Evolutionary conservation across 1,140 invertebrate species (phyloP).

Genomic region (Pygmarrhopalites habei): DNA sequence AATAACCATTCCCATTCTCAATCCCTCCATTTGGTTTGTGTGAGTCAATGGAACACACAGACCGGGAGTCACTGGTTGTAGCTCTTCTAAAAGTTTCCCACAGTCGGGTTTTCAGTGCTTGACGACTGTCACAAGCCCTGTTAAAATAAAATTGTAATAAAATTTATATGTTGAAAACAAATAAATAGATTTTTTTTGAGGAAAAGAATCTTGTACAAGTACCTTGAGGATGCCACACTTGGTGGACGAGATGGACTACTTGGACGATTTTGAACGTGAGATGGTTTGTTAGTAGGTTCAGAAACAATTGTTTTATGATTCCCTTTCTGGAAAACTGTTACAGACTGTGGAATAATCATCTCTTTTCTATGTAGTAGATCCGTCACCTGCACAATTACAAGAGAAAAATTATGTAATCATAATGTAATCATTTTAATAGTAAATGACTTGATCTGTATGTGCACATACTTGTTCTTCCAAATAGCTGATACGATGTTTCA

Average conservation of each 20-base stretch:
- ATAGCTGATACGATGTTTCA: conserved; percentile 79
- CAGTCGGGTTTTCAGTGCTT: conserved; percentile 34
- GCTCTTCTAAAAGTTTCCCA: conserved; percentile 40
- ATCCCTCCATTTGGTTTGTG: conserved; percentile 5
- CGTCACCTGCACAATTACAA: conserved; percentile 29
- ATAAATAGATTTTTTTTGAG: conserved; percentile 1
- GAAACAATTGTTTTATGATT: conserved; percentile 37
- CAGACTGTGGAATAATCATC: conserved; percentile 16
- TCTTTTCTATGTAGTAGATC: conserved; percentile 37
- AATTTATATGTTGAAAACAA: conserved; percentile 1
- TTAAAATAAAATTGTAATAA: conserved; percentile 12
- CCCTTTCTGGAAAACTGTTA: conserved; percentile 40
- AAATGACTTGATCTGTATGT: neutral
- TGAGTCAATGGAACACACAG: conserved; percentile 38
- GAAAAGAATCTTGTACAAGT: neutral
- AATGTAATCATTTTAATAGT: neutral
- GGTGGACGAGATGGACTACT: conserved; percentile 26
- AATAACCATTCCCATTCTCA: conserved; percentile 32
- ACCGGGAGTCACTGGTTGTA: conserved; percentile 35
- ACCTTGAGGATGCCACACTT: conserved; percentile 31
- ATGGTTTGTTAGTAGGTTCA: conserved; percentile 13
- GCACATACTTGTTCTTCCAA: conserved; percentile 70
- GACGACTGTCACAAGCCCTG: conserved; percentile 32
- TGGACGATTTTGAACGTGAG: conserved; percentile 21
- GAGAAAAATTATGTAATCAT: neutral